phyloP scores from a whole-genome alignment of 64 coral and sea anemone genomes.

The Montipora efflorescens region DNA sequence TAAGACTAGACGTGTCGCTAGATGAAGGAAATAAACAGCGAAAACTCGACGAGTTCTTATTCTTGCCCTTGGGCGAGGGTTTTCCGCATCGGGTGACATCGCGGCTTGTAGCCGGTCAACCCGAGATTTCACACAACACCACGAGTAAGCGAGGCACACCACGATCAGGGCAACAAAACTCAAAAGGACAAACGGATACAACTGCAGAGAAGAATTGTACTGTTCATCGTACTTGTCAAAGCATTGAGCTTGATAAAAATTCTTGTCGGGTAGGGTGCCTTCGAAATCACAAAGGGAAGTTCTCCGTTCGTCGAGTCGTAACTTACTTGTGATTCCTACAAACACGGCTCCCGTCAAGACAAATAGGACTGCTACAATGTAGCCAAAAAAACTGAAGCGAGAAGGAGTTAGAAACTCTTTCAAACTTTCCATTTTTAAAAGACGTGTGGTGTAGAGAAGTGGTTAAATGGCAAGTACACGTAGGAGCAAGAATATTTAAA shows the following conservation, averaged over 20 bases:
- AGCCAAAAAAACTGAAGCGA: constrained; percentile 47
- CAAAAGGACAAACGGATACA: constrained; percentile 20
- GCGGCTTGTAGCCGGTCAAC: constrained; percentile 25
- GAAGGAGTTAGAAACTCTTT: constrained; percentile 43
- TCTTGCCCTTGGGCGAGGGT: constrained; percentile 38
- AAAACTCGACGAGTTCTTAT: constrained; percentile 38
- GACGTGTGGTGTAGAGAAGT: too few relatives aligned
- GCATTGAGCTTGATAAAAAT: not conserved
- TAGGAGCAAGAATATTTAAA: too few relatives aligned
- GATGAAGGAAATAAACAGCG: constrained; percentile 42
- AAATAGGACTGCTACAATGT: constrained; percentile 19
- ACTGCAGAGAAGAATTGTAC: constrained; percentile 48
- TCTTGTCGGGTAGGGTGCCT: not conserved
- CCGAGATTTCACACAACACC: constrained; percentile 40
- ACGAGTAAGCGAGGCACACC: constrained; percentile 36
- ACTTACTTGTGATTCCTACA: constrained; percentile 8
- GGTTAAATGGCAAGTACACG: too few relatives aligned
- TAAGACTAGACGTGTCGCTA: not conserved
- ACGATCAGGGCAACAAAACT: constrained; percentile 4
- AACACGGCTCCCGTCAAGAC: not conserved
- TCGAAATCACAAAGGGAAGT: constrained; percentile 37
- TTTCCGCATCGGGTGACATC: constrained; percentile 14
- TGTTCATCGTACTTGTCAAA: constrained; percentile 45
- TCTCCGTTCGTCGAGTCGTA: constrained; percentile 21
- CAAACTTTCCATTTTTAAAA: not conserved